Conservation (phyloP, 1,140 invertebrate genomes). For the Papilio helenus region DNA sequence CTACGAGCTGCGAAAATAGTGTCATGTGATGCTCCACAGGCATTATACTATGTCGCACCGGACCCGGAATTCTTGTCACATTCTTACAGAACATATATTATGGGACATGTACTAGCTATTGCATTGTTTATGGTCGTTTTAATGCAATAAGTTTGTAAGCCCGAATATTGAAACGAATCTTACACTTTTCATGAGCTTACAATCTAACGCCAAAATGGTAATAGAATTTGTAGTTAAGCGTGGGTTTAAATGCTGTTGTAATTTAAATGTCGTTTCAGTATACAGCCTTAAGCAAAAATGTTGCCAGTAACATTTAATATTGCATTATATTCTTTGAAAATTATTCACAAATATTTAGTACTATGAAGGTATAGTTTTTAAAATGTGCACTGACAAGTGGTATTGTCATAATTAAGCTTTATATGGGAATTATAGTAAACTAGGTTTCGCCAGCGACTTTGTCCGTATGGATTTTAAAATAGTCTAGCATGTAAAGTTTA, state of each 20-base stretch:
- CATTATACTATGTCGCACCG: constrained; percentile 68
- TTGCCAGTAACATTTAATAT: background rate
- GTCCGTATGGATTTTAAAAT: too few species aligned
- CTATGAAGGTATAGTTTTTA: too few species aligned
- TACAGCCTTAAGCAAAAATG: background rate
- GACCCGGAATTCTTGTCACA: constrained; percentile 71
- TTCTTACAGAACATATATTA: constrained; percentile 51
- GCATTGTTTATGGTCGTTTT: constrained; percentile 56
- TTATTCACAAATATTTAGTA: too few species aligned
- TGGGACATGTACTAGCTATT: constrained; percentile 55
- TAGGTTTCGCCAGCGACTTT: too few species aligned
- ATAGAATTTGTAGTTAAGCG: too few species aligned
- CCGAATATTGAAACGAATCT: too few species aligned
- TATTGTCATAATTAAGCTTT: background rate
- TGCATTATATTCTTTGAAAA: background rate
- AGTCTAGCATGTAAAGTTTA: too few species aligned
- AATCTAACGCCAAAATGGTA: too few species aligned
- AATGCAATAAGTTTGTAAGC: constrained; percentile 48
- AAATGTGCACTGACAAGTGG: too few species aligned
- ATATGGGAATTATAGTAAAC: background rate
- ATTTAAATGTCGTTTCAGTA: too few species aligned
- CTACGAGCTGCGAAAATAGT: constrained; percentile 69
- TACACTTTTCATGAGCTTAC: too few species aligned
- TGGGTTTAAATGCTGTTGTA: too few species aligned
- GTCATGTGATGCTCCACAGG: constrained; percentile 74